These are phyloP conservation scores for Drosophila sucinea DNA, from an alignment of 1,140 invertebrate genomes.

Conservation along the genomic window DNA sequence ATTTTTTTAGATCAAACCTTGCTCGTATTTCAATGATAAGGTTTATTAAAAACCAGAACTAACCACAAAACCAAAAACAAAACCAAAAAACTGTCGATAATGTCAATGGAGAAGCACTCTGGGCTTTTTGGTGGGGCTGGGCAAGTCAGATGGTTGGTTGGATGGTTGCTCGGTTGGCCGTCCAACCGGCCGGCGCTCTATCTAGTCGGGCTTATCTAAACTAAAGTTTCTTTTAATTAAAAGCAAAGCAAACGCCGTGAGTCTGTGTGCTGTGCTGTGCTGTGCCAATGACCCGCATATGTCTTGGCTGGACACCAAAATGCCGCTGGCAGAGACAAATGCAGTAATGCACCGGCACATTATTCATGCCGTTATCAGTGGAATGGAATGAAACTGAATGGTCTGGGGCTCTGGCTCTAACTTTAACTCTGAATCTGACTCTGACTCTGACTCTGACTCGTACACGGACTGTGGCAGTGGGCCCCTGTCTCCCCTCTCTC, in stretches of 20 bases:
- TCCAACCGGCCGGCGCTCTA: conserved; percentile 32
- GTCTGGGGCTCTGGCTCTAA: conserved; percentile 38
- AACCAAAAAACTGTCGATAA: conserved; percentile 51
- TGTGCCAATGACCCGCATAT: conserved; percentile 76
- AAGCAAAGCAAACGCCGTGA: conserved; percentile 59
- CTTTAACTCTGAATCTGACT: conserved; percentile 25
- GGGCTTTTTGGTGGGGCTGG: background rate
- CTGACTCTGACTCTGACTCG: conserved; percentile 13
- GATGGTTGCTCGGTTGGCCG: background rate
- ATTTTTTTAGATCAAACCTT: conserved; percentile 24
- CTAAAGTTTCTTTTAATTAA: conserved; percentile 82
- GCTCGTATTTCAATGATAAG: conserved; percentile 75
- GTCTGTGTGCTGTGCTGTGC: conserved; percentile 21
- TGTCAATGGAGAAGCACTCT: conserved; percentile 54
- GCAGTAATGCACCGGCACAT: conserved; percentile 79
- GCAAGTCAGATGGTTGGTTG: background rate
- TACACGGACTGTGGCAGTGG: background rate
- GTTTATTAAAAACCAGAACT: conserved; percentile 52
- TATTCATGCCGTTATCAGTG: conserved; percentile 78
- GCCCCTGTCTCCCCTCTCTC: background rate
- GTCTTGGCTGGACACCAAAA: conserved; percentile 48
- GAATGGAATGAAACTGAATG: conserved; percentile 57
- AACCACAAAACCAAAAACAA: conserved; percentile 24
- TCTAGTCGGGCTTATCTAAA: conserved; percentile 71
- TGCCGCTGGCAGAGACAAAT: conserved; percentile 65